A percentile compares a stretch with the other conserved stretches of the same genome.
Conservation (phyloP, 2,113 vertebrate species). For the Calyptomena viridis region DNA sequence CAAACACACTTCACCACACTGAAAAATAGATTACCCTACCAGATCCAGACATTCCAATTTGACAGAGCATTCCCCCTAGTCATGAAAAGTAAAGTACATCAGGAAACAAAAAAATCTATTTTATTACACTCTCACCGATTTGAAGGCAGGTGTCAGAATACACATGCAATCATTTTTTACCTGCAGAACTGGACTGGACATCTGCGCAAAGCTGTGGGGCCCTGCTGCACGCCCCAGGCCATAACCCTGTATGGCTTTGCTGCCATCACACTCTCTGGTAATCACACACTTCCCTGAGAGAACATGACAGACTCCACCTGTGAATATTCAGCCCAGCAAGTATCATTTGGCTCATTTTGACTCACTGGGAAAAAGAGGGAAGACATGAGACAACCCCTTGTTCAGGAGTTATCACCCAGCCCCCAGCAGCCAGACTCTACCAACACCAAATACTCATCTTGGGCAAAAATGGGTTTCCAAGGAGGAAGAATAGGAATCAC, state of each 20-base stretch:
- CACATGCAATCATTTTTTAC: background rate
- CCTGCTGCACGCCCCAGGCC: fast-evolving
- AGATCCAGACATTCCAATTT: background rate
- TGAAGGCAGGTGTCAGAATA: background rate
- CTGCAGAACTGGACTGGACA: background rate
- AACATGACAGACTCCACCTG: fast-evolving
- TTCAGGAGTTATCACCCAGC: background rate
- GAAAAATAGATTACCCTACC: background rate
- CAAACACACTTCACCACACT: background rate
- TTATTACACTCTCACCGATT: background rate
- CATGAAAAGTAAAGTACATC: background rate
- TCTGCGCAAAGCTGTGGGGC: background rate
- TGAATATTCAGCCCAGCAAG: background rate
- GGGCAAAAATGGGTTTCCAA: background rate
- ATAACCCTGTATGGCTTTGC: background rate
- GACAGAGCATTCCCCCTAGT: background rate
- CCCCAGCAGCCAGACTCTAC: background rate
- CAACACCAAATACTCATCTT: background rate
- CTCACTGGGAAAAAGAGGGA: background rate
- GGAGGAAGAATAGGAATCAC: background rate
- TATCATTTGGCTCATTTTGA: background rate
- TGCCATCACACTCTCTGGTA: fast-evolving
- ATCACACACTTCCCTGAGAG: background rate
- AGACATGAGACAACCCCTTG: background rate
- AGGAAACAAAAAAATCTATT: background rate